Conservation (phyloP, 2,888 invertebrate genomes). For the Clanis bilineata region DNA sequence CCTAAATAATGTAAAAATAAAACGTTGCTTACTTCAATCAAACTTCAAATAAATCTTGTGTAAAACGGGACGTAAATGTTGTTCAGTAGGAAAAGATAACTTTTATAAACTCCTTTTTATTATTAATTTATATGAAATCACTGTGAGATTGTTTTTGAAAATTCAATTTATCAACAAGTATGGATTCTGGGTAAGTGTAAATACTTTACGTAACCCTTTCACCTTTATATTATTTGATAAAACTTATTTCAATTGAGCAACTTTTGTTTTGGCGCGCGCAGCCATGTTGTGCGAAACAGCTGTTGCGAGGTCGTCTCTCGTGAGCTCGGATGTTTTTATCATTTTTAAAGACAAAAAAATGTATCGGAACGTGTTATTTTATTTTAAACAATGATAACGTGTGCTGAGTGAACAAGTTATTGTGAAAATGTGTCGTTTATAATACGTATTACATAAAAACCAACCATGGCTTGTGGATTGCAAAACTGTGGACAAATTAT, state of each 20-base stretch:
- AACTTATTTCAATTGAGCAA: slow-evolving; percentile 26
- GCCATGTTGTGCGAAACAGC: slow-evolving; percentile 78
- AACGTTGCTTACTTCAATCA: not conserved
- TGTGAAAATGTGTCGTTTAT: slow-evolving; percentile 35
- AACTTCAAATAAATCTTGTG: not conserved
- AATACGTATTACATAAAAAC: slow-evolving; percentile 46
- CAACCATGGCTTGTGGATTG: slow-evolving; percentile 69
- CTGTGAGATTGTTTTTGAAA: not conserved
- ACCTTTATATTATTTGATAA: slow-evolving; percentile 9
- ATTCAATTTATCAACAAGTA: slow-evolving; percentile 24
- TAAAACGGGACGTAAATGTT: not conserved
- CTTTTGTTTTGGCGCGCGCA: slow-evolving; percentile 75
- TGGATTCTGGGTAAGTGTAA: slow-evolving; percentile 59
- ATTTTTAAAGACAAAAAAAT: slow-evolving; percentile 50
- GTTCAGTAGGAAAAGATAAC: not conserved
- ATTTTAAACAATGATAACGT: slow-evolving; percentile 48
- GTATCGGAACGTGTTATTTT: slow-evolving; percentile 33
- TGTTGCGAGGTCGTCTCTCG: slow-evolving; percentile 58
- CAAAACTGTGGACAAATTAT: slow-evolving; percentile 58
- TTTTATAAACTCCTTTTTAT: not conserved
- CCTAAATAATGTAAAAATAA: not conserved
- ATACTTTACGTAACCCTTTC: not conserved
- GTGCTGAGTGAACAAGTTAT: slow-evolving; percentile 34
- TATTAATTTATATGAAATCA: not conserved
- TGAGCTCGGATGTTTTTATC: slow-evolving; percentile 59